Evolutionary conservation across 2,113 vertebrate genomes (phyloP).

Genomic region (Pelmatolapia mariae): DNA sequence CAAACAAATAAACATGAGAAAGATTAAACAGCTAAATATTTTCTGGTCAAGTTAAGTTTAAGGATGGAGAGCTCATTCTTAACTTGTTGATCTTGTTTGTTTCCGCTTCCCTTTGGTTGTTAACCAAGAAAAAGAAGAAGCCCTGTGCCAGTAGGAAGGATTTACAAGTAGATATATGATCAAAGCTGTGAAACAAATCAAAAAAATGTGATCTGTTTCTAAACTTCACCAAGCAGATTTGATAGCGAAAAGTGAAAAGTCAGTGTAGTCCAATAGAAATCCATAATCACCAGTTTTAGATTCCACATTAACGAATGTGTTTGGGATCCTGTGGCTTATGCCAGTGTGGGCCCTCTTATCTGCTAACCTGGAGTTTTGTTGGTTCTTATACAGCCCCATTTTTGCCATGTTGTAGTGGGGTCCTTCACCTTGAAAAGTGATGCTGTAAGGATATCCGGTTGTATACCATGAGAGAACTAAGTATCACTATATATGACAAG

Average conservation of each 20-base stretch:
- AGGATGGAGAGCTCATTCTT: neutral
- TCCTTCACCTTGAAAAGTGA: neutral
- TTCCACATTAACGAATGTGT: neutral
- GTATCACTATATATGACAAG: neutral
- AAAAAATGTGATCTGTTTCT: neutral
- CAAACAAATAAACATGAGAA: neutral
- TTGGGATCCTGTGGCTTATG: neutral
- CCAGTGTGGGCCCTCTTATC: neutral
- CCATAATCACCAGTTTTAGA: neutral
- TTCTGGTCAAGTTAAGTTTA: neutral
- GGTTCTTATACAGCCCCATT: neutral
- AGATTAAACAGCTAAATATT: neutral
- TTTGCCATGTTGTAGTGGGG: neutral
- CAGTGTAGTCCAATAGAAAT: neutral
- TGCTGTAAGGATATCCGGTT: neutral
- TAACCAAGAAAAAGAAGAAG: neutral
- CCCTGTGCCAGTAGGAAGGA: fast-evolving
- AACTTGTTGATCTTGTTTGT: neutral
- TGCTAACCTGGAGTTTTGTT: neutral
- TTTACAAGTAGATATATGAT: neutral
- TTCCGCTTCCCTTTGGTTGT: neutral
- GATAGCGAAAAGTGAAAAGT: neutral
- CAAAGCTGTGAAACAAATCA: neutral
- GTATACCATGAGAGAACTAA: neutral
- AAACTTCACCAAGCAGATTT: neutral